These are phyloP conservation scores for Selenia dentaria DNA, from an alignment of 2,888 invertebrate genomes.

Conservation along the genomic window DNA sequence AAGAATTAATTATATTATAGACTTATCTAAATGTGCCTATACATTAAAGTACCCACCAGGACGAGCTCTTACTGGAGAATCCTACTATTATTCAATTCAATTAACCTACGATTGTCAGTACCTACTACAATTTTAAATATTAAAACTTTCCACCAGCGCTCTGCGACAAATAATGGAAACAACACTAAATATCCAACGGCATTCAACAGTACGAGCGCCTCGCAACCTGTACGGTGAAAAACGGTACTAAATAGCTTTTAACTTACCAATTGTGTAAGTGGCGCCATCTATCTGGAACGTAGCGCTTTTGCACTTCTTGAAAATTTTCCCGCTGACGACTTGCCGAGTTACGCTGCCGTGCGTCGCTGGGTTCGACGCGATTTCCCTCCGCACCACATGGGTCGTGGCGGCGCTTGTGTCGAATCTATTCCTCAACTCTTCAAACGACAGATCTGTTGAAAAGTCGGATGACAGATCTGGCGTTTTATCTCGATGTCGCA, in stretches of 20 bases:
- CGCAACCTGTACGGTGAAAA: constrained; percentile 32
- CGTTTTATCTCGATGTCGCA: constrained; percentile 57
- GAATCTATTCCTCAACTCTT: constrained; percentile 74
- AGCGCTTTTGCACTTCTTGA: constrained; percentile 94
- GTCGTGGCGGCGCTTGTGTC: constrained; percentile 66
- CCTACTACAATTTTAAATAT: too few relatives aligned
- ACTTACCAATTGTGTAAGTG: constrained; percentile 93
- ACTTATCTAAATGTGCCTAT: too few relatives aligned
- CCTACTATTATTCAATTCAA: too few relatives aligned
- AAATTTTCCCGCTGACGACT: constrained; percentile 84
- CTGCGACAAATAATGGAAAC: too few relatives aligned
- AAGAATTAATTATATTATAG: too few relatives aligned
- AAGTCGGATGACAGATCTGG: constrained; percentile 65
- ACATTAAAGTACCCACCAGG: too few relatives aligned
- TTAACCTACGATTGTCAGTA: too few relatives aligned
- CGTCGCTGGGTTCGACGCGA: constrained; percentile 73
- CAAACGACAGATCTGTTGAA: constrained; percentile 67
- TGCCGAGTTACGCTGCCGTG: constrained; percentile 79
- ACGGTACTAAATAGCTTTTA: constrained; percentile 30
- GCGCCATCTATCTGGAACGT: constrained; percentile 95
- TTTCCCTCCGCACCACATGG: constrained; percentile 61
- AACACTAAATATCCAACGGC: too few relatives aligned
- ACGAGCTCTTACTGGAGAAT: too few relatives aligned
- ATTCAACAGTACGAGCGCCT: too few relatives aligned
- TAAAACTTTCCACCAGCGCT: too few relatives aligned